These are phyloP conservation scores for Perognathus longimembris DNA, from an alignment of 2,113 vertebrate genomes.

Conservation along the genomic window DNA sequence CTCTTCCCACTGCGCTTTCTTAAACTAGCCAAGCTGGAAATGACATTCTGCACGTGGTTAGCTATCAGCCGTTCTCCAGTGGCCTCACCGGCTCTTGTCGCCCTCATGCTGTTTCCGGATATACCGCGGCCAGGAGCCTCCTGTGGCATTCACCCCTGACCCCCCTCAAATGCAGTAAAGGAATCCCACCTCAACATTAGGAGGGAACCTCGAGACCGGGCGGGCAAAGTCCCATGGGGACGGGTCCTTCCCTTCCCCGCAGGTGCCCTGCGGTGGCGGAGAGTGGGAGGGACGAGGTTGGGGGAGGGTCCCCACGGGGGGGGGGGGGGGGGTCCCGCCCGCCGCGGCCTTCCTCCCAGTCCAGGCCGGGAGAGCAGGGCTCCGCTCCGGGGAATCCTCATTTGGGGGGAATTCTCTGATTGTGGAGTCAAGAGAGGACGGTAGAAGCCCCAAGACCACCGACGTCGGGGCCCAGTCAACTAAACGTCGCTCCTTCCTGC, in stretches of 20 bases:
- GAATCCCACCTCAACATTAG: conserved; percentile 1
- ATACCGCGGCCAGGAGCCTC: not conserved
- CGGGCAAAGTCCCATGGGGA: not conserved
- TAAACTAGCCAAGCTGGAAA: conserved; percentile 41
- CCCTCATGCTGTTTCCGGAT: conserved; percentile 12
- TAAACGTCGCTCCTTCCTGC: not conserved
- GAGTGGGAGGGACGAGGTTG: too few species aligned
- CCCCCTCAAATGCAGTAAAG: not conserved
- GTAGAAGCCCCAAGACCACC: not conserved
- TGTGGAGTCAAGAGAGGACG: not conserved
- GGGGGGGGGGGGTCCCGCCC: too few species aligned
- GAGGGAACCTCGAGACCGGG: not conserved
- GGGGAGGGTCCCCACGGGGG: too few species aligned
- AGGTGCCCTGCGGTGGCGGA: too few species aligned
- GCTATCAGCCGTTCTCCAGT: conserved; percentile 67
- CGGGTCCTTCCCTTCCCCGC: too few species aligned
- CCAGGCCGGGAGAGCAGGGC: too few species aligned
- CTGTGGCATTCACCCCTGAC: not conserved
- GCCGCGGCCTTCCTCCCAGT: accelerated
- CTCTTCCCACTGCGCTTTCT: conserved; percentile 41
- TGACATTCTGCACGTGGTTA: conserved; percentile 59
- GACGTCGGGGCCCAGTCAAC: not conserved
- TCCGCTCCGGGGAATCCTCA: too few species aligned
- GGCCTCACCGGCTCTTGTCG: not conserved
- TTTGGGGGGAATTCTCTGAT: not conserved